Evolutionary conservation across 2,113 vertebrate genomes (phyloP).

Genomic region (Cinclus mexicanus): DNA sequence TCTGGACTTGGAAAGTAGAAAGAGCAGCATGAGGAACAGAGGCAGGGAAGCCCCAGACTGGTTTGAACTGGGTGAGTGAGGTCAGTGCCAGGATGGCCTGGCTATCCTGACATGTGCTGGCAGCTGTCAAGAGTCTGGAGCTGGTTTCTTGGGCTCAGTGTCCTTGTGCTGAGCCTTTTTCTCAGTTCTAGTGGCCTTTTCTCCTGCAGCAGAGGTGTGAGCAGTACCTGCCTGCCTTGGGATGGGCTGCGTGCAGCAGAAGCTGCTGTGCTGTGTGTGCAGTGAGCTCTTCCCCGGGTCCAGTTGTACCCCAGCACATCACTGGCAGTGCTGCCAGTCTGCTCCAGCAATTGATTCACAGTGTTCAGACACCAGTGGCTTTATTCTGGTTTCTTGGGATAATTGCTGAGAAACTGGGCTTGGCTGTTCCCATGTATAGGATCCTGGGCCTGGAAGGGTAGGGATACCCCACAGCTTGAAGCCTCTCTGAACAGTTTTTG

Average conservation of each 20-base stretch:
- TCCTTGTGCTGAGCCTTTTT: neutral
- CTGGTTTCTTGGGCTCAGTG: neutral
- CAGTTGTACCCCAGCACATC: neutral
- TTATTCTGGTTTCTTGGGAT: neutral
- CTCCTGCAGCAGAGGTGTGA: neutral
- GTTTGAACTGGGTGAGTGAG: neutral
- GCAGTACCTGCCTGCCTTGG: neutral
- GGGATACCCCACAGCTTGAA: neutral
- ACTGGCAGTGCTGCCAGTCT: neutral
- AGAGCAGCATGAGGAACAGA: neutral
- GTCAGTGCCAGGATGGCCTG: neutral
- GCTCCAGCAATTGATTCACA: neutral
- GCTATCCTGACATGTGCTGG: fast-evolving
- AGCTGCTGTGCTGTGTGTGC: neutral
- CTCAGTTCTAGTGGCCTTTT: neutral
- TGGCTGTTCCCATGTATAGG: neutral
- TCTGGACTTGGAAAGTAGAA: neutral
- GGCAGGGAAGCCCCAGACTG: neutral
- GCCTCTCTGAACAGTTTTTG: neutral
- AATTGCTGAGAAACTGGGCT: neutral
- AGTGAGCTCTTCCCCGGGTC: neutral
- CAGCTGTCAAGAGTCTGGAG: neutral
- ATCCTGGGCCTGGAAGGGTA: neutral
- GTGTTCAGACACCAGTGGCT: neutral
- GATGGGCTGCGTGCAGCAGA: neutral